These are phyloP conservation scores for Argyresthia albistria DNA, from an alignment of 2,888 invertebrate species.

Conservation along the genomic window DNA sequence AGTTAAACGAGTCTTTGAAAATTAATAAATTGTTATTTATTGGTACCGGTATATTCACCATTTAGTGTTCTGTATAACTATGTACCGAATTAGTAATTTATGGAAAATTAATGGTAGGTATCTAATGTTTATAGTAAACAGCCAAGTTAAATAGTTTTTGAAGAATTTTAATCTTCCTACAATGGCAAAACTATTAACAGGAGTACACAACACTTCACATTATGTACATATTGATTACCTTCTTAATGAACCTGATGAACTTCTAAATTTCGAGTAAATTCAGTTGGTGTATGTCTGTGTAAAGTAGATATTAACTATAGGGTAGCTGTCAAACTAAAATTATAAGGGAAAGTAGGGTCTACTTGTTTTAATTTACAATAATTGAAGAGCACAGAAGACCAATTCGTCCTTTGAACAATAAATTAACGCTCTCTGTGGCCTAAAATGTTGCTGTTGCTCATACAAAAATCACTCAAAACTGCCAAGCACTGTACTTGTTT, in stretches of 20 bases:
- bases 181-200: slow-evolving; percentile 42
- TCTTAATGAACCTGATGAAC: no score
- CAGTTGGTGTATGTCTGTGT: slow-evolving; percentile 27
- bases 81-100: slow-evolving; percentile 63
- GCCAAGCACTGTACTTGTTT: slow-evolving; percentile 48
- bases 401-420: slow-evolving; percentile 60
- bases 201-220: slow-evolving; percentile 30
- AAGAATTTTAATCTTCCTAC: slow-evolving; percentile 42
- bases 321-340: slow-evolving; percentile 37
- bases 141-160: slow-evolving; percentile 44
- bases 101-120: slow-evolving; percentile 34
- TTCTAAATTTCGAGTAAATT: slow-evolving; percentile 6
- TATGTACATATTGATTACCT: slow-evolving; percentile 15
- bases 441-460: slow-evolving; percentile 40
- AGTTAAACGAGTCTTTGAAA: not conserved
- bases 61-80: slow-evolving; percentile 57
- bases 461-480: slow-evolving; percentile 48
- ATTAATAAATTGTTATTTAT: not conserved
- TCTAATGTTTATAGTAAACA: slow-evolving; percentile 25
- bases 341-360: slow-evolving; percentile 14
- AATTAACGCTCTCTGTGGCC: slow-evolving; percentile 54
- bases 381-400: slow-evolving; percentile 45
- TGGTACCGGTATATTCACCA: slow-evolving; percentile 28
- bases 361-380: not conserved
- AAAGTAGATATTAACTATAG: slow-evolving; percentile 52